phyloP scores from a whole-genome alignment of 2,113 vertebrate genomes.

The Perca fluviatilis region DNA sequence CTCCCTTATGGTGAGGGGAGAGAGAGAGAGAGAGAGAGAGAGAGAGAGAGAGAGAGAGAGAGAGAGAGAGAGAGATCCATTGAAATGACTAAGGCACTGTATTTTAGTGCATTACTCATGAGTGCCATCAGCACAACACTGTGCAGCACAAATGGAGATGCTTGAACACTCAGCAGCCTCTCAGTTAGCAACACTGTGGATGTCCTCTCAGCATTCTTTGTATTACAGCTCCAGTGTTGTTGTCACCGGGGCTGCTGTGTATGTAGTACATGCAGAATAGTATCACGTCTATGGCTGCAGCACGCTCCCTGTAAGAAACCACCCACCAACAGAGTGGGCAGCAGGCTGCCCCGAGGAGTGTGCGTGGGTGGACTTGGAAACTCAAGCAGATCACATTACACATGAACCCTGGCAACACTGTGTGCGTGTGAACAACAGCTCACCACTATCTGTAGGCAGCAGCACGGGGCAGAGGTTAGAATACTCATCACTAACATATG shows the following conservation, averaged over 20 bases:
- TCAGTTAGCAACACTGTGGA: conserved; percentile 53
- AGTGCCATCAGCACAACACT: conserved; percentile 62
- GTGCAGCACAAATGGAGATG: conserved; percentile 64
- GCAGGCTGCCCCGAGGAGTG: conserved; percentile 83
- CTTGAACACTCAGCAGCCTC: conserved; percentile 67
- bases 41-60: conserved; percentile 53
- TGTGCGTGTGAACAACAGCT: conserved; percentile 78
- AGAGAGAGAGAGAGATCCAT: conserved; percentile 50
- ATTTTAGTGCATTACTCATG: conserved; percentile 62
- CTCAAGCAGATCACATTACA: conserved; percentile 85
- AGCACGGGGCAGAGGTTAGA: conserved; percentile 78
- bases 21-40: conserved; percentile 56
- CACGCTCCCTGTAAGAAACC: conserved; percentile 78
- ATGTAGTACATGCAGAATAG: conserved; percentile 76
- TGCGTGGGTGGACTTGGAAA: conserved; percentile 83
- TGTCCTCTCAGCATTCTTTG: conserved; percentile 67
- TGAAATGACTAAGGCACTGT: conserved; percentile 54
- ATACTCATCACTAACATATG: conserved; percentile 82
- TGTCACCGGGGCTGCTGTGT: conserved; percentile 67
- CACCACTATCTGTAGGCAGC: conserved; percentile 83
- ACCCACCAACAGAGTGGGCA: conserved; percentile 85
- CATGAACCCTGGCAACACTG: conserved; percentile 82
- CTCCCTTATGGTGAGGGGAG: conserved; percentile 85
- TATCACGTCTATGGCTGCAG: conserved; percentile 76
- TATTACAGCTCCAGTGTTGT: conserved; percentile 58